These are phyloP conservation scores for Palloptera scutellata DNA, from an alignment of 2,888 invertebrate species.

Conservation along the genomic window DNA sequence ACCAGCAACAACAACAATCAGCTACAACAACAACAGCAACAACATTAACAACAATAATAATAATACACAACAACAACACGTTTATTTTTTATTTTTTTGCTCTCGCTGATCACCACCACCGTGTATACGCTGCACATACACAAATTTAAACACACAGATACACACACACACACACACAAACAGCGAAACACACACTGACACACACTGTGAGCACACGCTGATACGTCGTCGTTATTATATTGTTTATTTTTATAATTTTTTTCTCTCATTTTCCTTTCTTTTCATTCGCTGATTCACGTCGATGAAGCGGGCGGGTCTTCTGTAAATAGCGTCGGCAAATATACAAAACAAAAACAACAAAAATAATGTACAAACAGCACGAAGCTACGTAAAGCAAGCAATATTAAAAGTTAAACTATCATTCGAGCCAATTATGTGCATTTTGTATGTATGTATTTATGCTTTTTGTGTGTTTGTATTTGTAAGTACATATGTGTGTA, in stretches of 20 bases:
- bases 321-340: slow-evolving; percentile 36
- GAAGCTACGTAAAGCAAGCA: slow-evolving; percentile 1
- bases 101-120: background rate
- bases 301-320: slow-evolving; percentile 46
- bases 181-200: slow-evolving; percentile 11
- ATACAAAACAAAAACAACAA: slow-evolving; percentile 10
- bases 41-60: too few relatives aligned
- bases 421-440: background rate
- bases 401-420: too few relatives aligned
- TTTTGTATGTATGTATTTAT: background rate
- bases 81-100: slow-evolving; percentile 16
- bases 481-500: too few relatives aligned
- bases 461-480: background rate
- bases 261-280: slow-evolving; percentile 40
- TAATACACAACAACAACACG: slow-evolving; percentile 12
- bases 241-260: slow-evolving; percentile 26
- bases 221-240: slow-evolving; percentile 32
- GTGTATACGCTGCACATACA: background rate
- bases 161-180: slow-evolving; percentile 7
- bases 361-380: slow-evolving; percentile 25
- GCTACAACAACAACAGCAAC: too few relatives aligned
- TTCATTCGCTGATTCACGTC: slow-evolving; percentile 45
- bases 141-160: too few relatives aligned
- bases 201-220: slow-evolving; percentile 14
- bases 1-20: too few relatives aligned